Base-by-base conservation (phyloP, 2,797 vertebrate genomes). In the Enteromius argenteus region DNA sequence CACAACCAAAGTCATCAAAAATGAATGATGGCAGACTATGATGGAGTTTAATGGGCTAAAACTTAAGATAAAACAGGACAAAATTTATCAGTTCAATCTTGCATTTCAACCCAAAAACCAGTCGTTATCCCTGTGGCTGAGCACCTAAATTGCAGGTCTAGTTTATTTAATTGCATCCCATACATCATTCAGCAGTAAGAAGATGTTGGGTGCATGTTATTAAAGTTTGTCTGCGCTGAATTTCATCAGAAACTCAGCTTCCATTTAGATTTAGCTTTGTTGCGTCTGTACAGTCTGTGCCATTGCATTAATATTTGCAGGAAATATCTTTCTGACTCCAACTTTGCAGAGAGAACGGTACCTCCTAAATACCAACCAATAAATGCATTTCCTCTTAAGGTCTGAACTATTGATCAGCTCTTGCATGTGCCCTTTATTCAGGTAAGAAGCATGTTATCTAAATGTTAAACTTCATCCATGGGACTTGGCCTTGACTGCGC, bases 71-170 rank as follows among this genome's bases (percentile, higher is more conserved):
- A 87, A 87, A 67, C 51, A 32, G 32, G 39, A 15, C 13, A 69
- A 15, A 68, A 39, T 23, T 53, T 1, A 75, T 74, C 90, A 92
- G 91, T 90, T 93, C 92, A 92, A 88, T 87, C 86, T 87, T 87
- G 85, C 91, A 92, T 90, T 89, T 92, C 90, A 92, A 91, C 89
- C 89, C 91, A 82, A 90, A 92, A 91, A 89, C 85, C 83, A 82
- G 85, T 87, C 19, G 49, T 79, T 80, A 83, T 72, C 62, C 69
- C 35, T 21, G 80, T 85, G 80, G 90, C 51, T 60, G 81, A 86
- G 85, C 90, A 91, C 91, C 91, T 91, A 92, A 92, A 93, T 88
- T 92, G 89, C 86, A 84, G 83, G 82, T 88, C 80, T 89, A 87
- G 77, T 86, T 90, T 88, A 89, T 91, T 88, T 92, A 85, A 85